Evolutionary conservation across 2,113 vertebrate species (phyloP).

Genomic region (Eclectus roratus): DNA sequence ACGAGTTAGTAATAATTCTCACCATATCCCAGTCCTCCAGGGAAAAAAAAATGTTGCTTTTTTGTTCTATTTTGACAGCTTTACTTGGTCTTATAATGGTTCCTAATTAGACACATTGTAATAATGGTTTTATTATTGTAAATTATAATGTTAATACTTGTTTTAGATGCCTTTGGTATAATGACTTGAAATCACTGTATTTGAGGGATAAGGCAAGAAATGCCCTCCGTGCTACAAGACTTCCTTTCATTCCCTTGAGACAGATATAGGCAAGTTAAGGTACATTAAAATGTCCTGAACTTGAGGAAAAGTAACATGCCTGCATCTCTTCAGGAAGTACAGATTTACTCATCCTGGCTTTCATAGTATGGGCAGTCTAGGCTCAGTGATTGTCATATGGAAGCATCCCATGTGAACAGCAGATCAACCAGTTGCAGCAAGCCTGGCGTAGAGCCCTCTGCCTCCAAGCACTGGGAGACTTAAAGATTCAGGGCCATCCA

Average conservation of each 20-base stretch:
- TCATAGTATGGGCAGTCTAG: neutral
- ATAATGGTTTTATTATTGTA: conserved; percentile 25
- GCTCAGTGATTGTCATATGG: neutral
- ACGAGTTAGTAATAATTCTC: neutral
- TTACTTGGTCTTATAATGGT: conserved; percentile 31
- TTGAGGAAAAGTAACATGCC: neutral
- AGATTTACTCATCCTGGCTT: neutral
- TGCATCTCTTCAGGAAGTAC: neutral
- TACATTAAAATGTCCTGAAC: neutral
- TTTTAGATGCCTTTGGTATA: neutral
- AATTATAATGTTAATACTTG: conserved; percentile 5
- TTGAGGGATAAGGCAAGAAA: neutral
- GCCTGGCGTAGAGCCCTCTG: neutral
- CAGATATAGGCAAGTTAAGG: neutral
- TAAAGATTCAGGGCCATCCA: neutral
- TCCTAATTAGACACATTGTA: neutral
- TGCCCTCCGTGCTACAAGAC: neutral
- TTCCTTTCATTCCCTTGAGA: neutral
- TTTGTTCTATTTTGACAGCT: conserved; percentile 15
- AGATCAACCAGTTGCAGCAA: neutral
- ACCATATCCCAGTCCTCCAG: neutral
- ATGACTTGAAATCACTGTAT: neutral
- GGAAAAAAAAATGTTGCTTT: neutral
- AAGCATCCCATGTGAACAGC: neutral
- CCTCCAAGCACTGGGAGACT: neutral